Base-by-base conservation (phyloP, 2,113 vertebrate species). In the Pontoporia blainvillei region DNA sequence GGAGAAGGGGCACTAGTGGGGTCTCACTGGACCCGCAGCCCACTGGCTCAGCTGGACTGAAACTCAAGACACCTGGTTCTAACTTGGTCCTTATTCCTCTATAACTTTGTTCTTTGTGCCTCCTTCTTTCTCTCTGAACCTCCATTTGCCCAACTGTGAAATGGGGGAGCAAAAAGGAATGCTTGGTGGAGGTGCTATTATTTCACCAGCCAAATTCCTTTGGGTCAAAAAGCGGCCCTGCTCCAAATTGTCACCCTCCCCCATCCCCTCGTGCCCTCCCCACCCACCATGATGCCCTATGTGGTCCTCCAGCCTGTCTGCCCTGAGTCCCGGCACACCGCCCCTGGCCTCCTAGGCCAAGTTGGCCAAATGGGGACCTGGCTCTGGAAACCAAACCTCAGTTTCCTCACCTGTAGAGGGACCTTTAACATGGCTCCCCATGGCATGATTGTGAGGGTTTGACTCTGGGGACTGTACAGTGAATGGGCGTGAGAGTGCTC, bases 1-100 rank as follows among this genome's bases (percentile, higher is more conserved):
- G 31, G 9, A 67, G 67, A 21, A 31, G 44, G 20, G 9, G 11
- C 0, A 0, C 4, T 2, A 5, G 13, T 1, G 1, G 36, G 66
- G 31, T 4, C 57, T 41, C 44, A 2, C 41, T 8, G 23, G 41
- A 17, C 49, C 21, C 5, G 13, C 21, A 18, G 34, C 57, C 34
- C 18, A 5, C 18, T 4, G 25, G 69, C 27, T 64, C 61, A 12
- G 61, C 29, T 27, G 62, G 27, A 3, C 54, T 34, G 7, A n/a
- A 23, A n/a, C 34, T 10, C 57, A 61, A 44, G 57, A 41, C 36
- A 27, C 31, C 20, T 41, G 64, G 4, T 23, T 66, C 87, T 46
- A 3, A 49, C 39, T 21, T 3, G 27, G 36, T 29, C 62, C 25
- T 71, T 52, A 3, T 62, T 86, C 23, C 23, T 83, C 46, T 27